phyloP scores from a whole-genome alignment of 2,113 vertebrate species.

The Urocynchramus pylzowi region DNA sequence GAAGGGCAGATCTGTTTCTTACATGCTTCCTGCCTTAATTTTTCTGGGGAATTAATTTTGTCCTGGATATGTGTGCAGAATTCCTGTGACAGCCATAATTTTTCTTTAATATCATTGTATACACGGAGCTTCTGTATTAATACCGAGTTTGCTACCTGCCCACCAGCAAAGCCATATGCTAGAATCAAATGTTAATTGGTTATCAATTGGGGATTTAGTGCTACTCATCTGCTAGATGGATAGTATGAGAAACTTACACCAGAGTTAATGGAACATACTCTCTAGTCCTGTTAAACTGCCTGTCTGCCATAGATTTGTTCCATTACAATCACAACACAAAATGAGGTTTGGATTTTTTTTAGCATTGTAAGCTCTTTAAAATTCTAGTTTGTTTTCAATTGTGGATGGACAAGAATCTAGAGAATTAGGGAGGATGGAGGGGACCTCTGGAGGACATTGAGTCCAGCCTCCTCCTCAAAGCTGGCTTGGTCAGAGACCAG shows the following conservation, averaged over 20 bases:
- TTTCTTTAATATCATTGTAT: background rate
- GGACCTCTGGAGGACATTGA: background rate
- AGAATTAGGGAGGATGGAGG: background rate
- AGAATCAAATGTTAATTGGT: constrained; percentile 40
- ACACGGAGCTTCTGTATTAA: background rate
- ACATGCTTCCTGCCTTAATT: background rate
- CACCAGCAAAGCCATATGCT: constrained; percentile 30
- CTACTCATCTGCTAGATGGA: background rate
- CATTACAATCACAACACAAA: background rate
- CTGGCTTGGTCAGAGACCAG: background rate
- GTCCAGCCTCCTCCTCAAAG: background rate
- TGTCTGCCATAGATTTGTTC: background rate
- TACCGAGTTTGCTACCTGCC: constrained; percentile 13
- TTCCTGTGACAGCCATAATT: constrained; percentile 23
- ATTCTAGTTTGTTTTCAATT: background rate
- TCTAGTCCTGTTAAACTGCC: background rate
- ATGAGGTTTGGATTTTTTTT: background rate
- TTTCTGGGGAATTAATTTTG: constrained; percentile 17
- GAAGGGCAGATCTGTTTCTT: constrained; percentile 60
- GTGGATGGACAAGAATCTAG: background rate
- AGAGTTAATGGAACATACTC: background rate
- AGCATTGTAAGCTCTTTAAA: background rate
- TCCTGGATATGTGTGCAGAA: constrained; percentile 14
- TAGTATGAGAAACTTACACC: background rate
- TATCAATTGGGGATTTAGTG: background rate